These are phyloP conservation scores for Sus cebifrons DNA, from an alignment of 2,797 vertebrate genomes.

Conservation along the genomic window DNA sequence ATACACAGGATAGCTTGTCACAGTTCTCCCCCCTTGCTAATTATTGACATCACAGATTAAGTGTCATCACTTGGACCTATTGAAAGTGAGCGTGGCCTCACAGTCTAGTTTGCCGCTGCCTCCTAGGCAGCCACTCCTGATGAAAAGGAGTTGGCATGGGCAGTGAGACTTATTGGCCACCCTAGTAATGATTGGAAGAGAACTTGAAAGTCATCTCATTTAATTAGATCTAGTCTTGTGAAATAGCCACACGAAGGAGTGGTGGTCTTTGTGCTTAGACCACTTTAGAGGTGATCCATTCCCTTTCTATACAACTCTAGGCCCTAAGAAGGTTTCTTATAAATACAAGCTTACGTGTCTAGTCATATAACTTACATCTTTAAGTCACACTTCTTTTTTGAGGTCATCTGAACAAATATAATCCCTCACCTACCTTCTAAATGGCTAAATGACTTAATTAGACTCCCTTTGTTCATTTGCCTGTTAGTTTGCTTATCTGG, in stretches of 20 bases:
- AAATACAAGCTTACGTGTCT: neutral
- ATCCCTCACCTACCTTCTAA: neutral
- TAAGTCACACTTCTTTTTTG: constrained; percentile 48
- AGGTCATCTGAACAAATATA: constrained; percentile 36
- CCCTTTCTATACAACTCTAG: constrained; percentile 24
- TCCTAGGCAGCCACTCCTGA: neutral
- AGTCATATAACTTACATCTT: constrained; percentile 31
- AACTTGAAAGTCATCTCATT: neutral
- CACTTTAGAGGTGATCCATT: neutral
- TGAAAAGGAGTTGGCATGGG: neutral
- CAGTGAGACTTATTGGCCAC: neutral
- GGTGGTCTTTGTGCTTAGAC: constrained; percentile 24
- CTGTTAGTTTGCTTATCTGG: constrained; percentile 42
- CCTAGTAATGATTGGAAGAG: neutral
- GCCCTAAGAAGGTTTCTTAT: constrained; percentile 4
- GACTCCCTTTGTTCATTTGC: constrained; percentile 31
- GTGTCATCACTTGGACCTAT: neutral
- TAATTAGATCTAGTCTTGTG: constrained; percentile 5
- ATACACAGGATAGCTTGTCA: neutral
- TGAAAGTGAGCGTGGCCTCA: neutral
- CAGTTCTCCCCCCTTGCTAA: neutral
- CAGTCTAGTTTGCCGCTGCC: neutral
- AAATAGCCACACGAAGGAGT: neutral
- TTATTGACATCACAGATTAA: neutral
- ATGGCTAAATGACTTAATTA: constrained; percentile 34